These are phyloP conservation scores for Cryptoprocta ferox DNA, from an alignment of 2,797 vertebrate species.

Conservation along the genomic window DNA sequence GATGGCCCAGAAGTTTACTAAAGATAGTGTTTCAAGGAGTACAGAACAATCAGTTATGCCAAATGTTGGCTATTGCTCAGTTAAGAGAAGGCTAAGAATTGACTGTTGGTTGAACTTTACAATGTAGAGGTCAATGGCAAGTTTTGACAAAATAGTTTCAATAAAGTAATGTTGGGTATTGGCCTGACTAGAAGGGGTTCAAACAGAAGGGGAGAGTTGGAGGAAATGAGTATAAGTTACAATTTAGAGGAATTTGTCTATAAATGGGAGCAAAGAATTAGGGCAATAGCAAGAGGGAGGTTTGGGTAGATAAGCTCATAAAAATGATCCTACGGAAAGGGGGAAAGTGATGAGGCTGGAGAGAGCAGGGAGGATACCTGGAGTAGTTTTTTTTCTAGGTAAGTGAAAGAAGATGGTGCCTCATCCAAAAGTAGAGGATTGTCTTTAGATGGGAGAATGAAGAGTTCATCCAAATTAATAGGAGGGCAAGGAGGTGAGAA, in stretches of 20 bases:
- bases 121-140: not conserved
- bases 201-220: not conserved
- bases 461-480: not conserved
- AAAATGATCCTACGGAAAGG: not conserved
- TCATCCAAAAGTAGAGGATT: not conserved
- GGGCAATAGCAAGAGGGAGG: not conserved
- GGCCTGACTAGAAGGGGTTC: not conserved
- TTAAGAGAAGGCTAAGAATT: not conserved
- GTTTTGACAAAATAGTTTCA: not conserved
- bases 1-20: not conserved
- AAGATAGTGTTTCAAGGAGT: not conserved
- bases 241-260: not conserved
- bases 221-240: not conserved
- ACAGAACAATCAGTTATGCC: not conserved
- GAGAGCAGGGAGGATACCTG: not conserved
- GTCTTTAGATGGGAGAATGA: not conserved
- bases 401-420: not conserved
- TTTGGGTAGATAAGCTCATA: not conserved
- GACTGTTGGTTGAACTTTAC: not conserved
- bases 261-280: not conserved
- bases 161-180: not conserved
- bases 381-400: not conserved
- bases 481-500: not conserved
- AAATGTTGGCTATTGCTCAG: not conserved
- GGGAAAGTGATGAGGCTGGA: not conserved